Evolutionary conservation across 2,888 invertebrate genomes (phyloP).

Genomic region (Melieria omissa): DNA sequence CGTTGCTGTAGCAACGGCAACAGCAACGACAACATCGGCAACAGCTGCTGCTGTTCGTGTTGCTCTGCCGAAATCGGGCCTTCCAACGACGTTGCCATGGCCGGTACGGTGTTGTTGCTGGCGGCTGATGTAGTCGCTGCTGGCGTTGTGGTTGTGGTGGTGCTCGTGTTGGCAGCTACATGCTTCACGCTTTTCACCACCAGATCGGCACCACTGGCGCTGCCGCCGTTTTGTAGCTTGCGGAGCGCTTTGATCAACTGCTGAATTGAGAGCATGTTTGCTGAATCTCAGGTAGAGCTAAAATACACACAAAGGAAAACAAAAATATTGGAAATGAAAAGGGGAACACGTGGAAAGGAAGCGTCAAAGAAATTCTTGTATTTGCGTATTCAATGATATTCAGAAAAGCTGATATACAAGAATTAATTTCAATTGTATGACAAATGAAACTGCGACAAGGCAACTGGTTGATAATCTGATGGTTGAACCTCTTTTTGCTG

Average conservation of each 20-base stretch:
- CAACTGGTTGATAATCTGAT: too few species aligned
- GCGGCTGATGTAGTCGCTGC: constrained; percentile 30
- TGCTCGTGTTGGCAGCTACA: constrained; percentile 38
- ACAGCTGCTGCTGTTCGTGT: constrained; percentile 39
- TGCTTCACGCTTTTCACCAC: constrained; percentile 51
- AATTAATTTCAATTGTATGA: too few species aligned
- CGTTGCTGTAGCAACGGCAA: too few species aligned
- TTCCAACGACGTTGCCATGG: constrained; percentile 40
- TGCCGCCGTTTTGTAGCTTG: constrained; percentile 47
- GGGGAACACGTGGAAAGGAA: too few species aligned
- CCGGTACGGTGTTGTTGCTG: constrained; percentile 1
- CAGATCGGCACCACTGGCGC: constrained; percentile 45
- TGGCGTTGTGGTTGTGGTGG: constrained; percentile 39
- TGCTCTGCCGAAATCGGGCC: constrained; percentile 28
- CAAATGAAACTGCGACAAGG: too few species aligned
- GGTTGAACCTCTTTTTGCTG: too few species aligned
- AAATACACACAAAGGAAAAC: background rate
- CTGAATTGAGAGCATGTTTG: constrained; percentile 58
- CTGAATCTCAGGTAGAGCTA: constrained; percentile 13
- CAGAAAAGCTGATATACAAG: too few species aligned
- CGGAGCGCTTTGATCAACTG: constrained; percentile 57
- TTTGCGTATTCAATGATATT: too few species aligned
- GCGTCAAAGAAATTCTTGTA: too few species aligned
- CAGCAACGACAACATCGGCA: constrained; percentile 1
- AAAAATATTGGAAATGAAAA: constrained; percentile 2